Evolutionary conservation across 2,888 invertebrate genomes (phyloP).

Genomic region (Tinea semifulvella): DNA sequence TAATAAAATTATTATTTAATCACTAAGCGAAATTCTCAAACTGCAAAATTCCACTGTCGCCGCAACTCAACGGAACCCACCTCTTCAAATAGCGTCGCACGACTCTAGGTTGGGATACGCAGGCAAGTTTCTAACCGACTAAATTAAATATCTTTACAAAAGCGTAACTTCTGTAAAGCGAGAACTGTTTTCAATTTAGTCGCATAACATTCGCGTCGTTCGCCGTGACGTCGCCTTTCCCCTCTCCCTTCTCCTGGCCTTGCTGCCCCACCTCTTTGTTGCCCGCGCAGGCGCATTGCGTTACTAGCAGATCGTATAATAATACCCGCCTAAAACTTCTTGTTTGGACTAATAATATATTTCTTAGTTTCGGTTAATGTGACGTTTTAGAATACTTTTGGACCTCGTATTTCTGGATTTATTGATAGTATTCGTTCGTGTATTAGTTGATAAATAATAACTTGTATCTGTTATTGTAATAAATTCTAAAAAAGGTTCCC

Average conservation of each 20-base stretch:
- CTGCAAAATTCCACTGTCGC: slow-evolving; percentile 38
- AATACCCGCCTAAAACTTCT: slow-evolving; percentile 35
- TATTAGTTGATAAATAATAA: too few relatives aligned
- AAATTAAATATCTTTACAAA: slow-evolving; percentile 20
- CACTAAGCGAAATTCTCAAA: slow-evolving; percentile 3
- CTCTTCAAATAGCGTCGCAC: slow-evolving; percentile 59
- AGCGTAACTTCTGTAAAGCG: slow-evolving; percentile 20
- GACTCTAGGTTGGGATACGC: slow-evolving; percentile 53
- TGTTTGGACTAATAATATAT: too few relatives aligned
- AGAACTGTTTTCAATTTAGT: slow-evolving; percentile 34
- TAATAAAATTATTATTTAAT: slow-evolving; percentile 1
- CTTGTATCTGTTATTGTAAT: too few relatives aligned
- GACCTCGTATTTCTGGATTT: too few relatives aligned
- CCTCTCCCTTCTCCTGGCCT: slow-evolving; percentile 50
- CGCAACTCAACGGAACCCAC: slow-evolving; percentile 52
- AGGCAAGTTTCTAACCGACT: slow-evolving; percentile 46
- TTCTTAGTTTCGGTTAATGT: too few relatives aligned
- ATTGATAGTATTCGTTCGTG: too few relatives aligned
- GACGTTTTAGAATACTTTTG: too few relatives aligned
- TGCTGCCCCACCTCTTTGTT: slow-evolving; percentile 44
- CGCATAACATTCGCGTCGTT: slow-evolving; percentile 53
- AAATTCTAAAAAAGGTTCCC: too few relatives aligned
- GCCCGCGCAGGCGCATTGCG: slow-evolving; percentile 55
- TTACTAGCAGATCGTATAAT: slow-evolving; percentile 44
- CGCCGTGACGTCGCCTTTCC: slow-evolving; percentile 57